A percentile compares a stretch with the other conserved stretches of the same genome.
These are phyloP conservation scores for Diplolepis rosae DNA, from an alignment of 2,888 invertebrate genomes.

Conservation along the genomic window DNA sequence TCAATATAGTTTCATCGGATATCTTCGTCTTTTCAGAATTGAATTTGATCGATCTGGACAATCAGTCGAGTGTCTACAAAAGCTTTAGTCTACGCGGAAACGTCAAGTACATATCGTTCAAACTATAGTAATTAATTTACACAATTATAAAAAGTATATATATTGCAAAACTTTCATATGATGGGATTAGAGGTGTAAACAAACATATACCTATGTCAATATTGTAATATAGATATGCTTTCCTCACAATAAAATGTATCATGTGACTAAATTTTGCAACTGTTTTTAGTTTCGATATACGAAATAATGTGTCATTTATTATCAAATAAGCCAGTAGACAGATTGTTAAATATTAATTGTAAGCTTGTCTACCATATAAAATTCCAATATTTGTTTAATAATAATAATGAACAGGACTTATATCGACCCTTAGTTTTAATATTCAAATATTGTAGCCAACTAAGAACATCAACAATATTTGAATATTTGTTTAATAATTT, in stretches of 20 bases:
- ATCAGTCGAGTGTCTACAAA: not conserved
- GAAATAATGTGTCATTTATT: too few relatives aligned
- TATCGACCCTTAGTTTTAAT: too few relatives aligned
- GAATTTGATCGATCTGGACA: not conserved
- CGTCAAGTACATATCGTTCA: not conserved
- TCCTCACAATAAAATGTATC: not conserved
- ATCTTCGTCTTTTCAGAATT: not conserved
- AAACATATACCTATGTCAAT: conserved; percentile 1
- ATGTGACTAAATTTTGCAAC: not conserved
- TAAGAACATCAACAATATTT: too few relatives aligned
- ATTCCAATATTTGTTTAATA: too few relatives aligned
- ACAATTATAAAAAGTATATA: conserved; percentile 3
- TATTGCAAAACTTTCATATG: conserved; percentile 9
- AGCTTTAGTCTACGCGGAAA: not conserved
- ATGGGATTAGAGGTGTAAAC: not conserved
- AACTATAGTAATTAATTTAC: conserved; percentile 2
- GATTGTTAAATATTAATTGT: not conserved
- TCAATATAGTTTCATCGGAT: not conserved
- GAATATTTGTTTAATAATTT: too few relatives aligned
- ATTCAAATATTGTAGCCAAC: too few relatives aligned
- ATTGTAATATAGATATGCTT: not conserved
- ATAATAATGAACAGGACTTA: too few relatives aligned
- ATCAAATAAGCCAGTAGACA: too few relatives aligned
- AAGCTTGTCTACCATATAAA: too few relatives aligned
- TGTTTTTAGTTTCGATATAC: not conserved